phyloP scores from a whole-genome alignment of 2,888 invertebrate species.

The Monochamus alternatus region DNA sequence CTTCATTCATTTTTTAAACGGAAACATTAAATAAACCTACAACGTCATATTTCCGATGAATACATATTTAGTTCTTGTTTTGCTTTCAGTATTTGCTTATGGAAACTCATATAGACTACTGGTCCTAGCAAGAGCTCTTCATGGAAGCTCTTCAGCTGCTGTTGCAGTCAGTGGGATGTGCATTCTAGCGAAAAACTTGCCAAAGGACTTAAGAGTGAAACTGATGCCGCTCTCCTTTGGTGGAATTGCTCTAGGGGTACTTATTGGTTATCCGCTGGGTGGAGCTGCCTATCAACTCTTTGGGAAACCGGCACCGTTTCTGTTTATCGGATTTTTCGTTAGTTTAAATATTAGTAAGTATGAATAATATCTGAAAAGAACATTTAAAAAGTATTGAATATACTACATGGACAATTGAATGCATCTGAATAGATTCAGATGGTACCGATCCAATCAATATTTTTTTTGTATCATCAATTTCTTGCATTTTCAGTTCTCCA shows the following conservation, averaged over 20 bases:
- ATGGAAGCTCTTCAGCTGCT: slow-evolving; percentile 87
- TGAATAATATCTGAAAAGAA: slow-evolving; percentile 12
- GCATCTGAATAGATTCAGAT: too few relatives aligned
- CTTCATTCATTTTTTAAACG: too few relatives aligned
- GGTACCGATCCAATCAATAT: too few relatives aligned
- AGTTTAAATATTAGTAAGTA: slow-evolving; percentile 72
- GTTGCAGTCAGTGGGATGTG: slow-evolving; percentile 88
- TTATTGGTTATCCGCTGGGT: slow-evolving; percentile 88
- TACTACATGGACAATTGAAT: too few relatives aligned
- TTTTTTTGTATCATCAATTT: too few relatives aligned
- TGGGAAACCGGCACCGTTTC: slow-evolving; percentile 84
- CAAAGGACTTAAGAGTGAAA: slow-evolving; percentile 75
- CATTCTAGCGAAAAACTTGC: slow-evolving; percentile 78
- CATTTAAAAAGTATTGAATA: too few relatives aligned
- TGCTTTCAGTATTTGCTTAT: slow-evolving; percentile 81
- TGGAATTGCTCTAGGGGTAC: slow-evolving; percentile 85
- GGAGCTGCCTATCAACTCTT: slow-evolving; percentile 84
- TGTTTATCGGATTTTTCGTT: slow-evolving; percentile 78
- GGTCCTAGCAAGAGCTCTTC: slow-evolving; percentile 83
- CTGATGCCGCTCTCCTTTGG: slow-evolving; percentile 89
- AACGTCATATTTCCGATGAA: neutral
- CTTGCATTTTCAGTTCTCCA: slow-evolving; percentile 58
- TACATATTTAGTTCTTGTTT: neutral
- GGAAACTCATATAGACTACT: slow-evolving; percentile 81
- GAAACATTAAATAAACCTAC: too few relatives aligned